Evolutionary conservation across 2,113 vertebrate genomes (phyloP).

Genomic region (Zeus faber): DNA sequence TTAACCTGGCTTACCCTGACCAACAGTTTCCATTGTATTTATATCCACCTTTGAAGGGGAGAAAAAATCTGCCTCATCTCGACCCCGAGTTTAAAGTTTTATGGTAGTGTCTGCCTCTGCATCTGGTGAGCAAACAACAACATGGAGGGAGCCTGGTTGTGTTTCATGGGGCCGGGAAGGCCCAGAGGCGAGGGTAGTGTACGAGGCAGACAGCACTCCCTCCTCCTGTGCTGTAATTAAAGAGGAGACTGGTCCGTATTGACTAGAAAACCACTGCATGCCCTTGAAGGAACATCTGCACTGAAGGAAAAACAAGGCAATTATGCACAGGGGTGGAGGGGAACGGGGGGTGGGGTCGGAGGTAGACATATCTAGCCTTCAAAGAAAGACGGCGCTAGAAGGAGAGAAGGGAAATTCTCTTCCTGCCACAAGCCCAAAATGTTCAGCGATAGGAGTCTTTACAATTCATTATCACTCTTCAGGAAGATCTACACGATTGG

Average conservation of each 20-base stretch:
- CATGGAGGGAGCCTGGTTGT: slow-evolving; percentile 29
- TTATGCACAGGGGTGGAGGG: slow-evolving; percentile 64
- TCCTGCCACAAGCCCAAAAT: too few relatives aligned
- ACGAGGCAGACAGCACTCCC: slow-evolving; percentile 60
- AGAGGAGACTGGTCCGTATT: slow-evolving; percentile 72
- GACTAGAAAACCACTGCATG: slow-evolving; percentile 75
- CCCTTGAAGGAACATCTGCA: slow-evolving; percentile 80
- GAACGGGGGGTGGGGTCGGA: slow-evolving; percentile 54
- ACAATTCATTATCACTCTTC: too few relatives aligned
- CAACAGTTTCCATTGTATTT: slow-evolving; percentile 4
- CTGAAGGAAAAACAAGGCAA: slow-evolving; percentile 79
- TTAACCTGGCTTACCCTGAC: slow-evolving; percentile 26
- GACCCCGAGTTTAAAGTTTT: neutral
- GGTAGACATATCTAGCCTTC: slow-evolving; percentile 32
- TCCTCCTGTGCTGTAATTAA: slow-evolving; percentile 74
- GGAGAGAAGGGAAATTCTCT: slow-evolving; percentile 19
- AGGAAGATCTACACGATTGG: too few relatives aligned
- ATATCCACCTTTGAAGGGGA: neutral
- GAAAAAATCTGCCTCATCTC: slow-evolving; percentile 7
- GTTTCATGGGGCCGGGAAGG: slow-evolving; percentile 37
- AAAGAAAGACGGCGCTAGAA: slow-evolving; percentile 13
- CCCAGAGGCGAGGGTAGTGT: slow-evolving; percentile 51
- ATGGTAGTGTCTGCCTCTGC: slow-evolving; percentile 6
- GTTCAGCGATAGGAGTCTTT: too few relatives aligned
- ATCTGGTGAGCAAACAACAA: slow-evolving; percentile 38